Conservation (phyloP, 2,888 invertebrate species). For the Parelbella ahira region DNA sequence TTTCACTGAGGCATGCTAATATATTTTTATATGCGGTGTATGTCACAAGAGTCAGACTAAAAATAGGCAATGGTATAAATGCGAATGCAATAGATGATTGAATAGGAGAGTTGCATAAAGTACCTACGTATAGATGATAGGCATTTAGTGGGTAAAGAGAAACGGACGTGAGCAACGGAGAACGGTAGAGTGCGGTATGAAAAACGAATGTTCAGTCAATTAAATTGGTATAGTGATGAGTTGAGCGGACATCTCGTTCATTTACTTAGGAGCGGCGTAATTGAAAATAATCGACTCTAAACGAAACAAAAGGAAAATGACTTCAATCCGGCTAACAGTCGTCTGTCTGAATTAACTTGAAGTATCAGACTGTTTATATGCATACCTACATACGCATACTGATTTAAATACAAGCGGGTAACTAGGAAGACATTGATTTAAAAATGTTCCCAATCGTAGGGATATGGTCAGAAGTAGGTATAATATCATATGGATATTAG, state of each 20-base stretch:
- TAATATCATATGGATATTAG: too few species aligned
- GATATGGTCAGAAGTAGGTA: too few species aligned
- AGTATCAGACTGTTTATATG: background rate
- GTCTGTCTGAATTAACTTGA: constrained; percentile 25
- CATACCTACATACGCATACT: too few species aligned
- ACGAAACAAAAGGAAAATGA: constrained; percentile 31
- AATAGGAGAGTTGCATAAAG: constrained; percentile 22
- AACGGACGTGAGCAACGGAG: constrained; percentile 23
- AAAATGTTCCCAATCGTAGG: too few species aligned
- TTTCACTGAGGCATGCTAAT: constrained; percentile 15
- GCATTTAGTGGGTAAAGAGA: constrained; percentile 26
- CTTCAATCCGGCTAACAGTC: constrained; percentile 29
- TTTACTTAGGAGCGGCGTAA: constrained; percentile 56
- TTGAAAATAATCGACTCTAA: constrained; percentile 59
- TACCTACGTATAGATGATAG: constrained; percentile 24
- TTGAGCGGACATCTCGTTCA: constrained; percentile 41
- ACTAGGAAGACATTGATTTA: too few species aligned
- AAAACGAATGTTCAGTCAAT: constrained; percentile 49
- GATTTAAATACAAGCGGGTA: too few species aligned
- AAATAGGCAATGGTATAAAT: constrained; percentile 8
- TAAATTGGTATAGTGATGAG: constrained; percentile 45
- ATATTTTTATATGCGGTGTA: constrained; percentile 20
- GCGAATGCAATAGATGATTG: constrained; percentile 19
- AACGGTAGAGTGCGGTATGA: constrained; percentile 30
- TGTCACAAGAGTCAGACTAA: constrained; percentile 25